These are phyloP conservation scores for Danio jaintianensis DNA, from an alignment of 2,797 vertebrate genomes.

Conservation along the genomic window DNA sequence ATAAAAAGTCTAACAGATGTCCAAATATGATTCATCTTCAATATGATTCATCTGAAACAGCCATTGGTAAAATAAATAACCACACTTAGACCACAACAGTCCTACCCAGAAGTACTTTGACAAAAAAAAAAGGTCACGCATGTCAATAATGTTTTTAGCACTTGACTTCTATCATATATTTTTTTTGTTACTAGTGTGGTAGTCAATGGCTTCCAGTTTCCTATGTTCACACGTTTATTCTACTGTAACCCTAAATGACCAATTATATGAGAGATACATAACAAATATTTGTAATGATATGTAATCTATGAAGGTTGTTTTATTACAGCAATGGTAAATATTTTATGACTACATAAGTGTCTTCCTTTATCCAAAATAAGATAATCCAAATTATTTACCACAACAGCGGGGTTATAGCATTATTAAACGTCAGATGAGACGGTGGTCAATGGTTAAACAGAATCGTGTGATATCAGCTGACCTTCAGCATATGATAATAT, in stretches of 20 bases:
- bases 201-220: too few species aligned
- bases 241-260: not conserved
- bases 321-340: not conserved
- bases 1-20: too few species aligned
- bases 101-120: too few species aligned
- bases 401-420: not conserved
- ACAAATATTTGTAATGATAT: not conserved
- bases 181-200: too few species aligned
- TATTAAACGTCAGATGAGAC: conserved; percentile 23
- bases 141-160: too few species aligned
- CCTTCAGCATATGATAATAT: conserved; percentile 43
- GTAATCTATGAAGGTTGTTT: not conserved
- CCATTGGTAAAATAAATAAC: too few species aligned
- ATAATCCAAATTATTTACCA: conserved; percentile 2
- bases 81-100: too few species aligned
- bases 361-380: not conserved
- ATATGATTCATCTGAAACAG: too few species aligned
- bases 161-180: too few species aligned
- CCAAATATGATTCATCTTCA: too few species aligned
- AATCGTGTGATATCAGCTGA: conserved; percentile 40
- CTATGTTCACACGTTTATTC: not conserved
- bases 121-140: too few species aligned
- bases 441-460: conserved; percentile 67
- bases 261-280: not conserved
- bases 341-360: not conserved